Evolutionary conservation across 1,140 invertebrate genomes (phyloP).

Genomic region (Drosophila albomicans): DNA sequence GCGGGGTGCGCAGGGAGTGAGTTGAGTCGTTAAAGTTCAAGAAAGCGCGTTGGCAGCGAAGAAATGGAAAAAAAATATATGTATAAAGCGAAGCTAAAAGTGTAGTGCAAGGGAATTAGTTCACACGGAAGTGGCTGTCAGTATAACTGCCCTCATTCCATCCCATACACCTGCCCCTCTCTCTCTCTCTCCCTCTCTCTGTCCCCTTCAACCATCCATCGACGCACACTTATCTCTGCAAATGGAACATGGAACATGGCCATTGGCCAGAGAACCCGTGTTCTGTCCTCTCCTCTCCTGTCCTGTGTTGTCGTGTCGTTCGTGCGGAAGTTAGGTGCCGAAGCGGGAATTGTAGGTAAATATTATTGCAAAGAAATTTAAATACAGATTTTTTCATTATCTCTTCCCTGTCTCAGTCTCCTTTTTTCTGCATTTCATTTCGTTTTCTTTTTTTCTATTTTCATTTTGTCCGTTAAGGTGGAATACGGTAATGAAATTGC

Average conservation of each 20-base stretch:
- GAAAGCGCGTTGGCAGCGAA: conserved; percentile 49
- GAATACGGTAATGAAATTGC: conserved; percentile 60
- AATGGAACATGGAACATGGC: conserved; percentile 24
- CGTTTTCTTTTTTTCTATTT: conserved; percentile 1
- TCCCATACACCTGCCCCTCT: not conserved
- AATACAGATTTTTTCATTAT: conserved; percentile 78
- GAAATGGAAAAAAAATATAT: not conserved
- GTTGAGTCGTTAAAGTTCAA: conserved; percentile 49
- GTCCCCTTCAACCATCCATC: not conserved
- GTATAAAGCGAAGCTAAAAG: conserved; percentile 40
- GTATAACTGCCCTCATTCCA: conserved; percentile 6
- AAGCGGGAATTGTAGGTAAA: conserved; percentile 78
- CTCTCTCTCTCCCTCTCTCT: not conserved
- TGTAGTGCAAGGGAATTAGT: conserved; percentile 76
- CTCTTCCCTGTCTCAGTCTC: conserved; percentile 25
- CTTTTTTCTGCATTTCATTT: conserved; percentile 44
- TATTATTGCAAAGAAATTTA: conserved; percentile 78
- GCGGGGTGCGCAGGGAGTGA: conserved; percentile 5
- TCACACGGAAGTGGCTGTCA: conserved; percentile 77
- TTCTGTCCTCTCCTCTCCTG: not conserved
- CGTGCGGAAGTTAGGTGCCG: conserved; percentile 77
- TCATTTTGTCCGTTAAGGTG: conserved; percentile 2
- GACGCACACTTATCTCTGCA: conserved; percentile 7
- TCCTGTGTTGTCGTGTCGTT: conserved; percentile 26
- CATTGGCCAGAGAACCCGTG: not conserved